Percentiles rank a stretch among this genome's conserved stretches.
phyloP scores from a whole-genome alignment of 2,797 vertebrate species.

The Pseudomugil tenellus region DNA sequence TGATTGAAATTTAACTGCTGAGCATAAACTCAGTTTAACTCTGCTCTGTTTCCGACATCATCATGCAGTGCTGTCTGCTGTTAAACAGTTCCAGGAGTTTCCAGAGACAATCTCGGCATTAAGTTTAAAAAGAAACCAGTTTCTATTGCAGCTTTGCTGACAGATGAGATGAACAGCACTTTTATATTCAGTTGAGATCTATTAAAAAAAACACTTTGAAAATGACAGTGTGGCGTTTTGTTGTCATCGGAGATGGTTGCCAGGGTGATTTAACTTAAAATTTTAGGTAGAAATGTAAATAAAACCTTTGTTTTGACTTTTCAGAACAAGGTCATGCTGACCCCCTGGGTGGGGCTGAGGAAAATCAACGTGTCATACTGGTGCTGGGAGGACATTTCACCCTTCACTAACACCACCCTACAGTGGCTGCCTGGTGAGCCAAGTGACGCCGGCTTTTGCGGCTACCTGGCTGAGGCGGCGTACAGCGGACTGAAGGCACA shows the following conservation, averaged over 20 bases:
- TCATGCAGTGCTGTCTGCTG: not conserved
- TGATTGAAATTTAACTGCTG: too few species aligned
- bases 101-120: constrained; percentile 24
- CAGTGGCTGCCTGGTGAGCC: constrained; percentile 93
- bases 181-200: not conserved
- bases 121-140: constrained; percentile 24
- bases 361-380: constrained; percentile 98
- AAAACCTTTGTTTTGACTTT: constrained; percentile 3
- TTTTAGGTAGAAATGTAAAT: not conserved
- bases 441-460: constrained; percentile 95
- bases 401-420: constrained; percentile 93
- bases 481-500: constrained; percentile 90
- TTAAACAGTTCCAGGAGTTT: constrained; percentile 23
- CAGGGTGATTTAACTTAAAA: too few species aligned
- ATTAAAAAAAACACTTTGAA: too few species aligned
- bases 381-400: constrained; percentile 99
- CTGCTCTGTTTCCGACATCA: too few species aligned
- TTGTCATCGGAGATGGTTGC: too few species aligned
- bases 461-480: constrained; percentile 91
- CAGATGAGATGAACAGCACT: not conserved
- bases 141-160: constrained; percentile 16
- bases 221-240: too few species aligned
- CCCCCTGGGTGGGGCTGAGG: constrained; percentile 95
- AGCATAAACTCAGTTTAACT: too few species aligned
- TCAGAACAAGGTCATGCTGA: constrained; percentile 89